Conservation (phyloP, 1,140 invertebrate species). For the Drosophila kanapiae region DNA sequence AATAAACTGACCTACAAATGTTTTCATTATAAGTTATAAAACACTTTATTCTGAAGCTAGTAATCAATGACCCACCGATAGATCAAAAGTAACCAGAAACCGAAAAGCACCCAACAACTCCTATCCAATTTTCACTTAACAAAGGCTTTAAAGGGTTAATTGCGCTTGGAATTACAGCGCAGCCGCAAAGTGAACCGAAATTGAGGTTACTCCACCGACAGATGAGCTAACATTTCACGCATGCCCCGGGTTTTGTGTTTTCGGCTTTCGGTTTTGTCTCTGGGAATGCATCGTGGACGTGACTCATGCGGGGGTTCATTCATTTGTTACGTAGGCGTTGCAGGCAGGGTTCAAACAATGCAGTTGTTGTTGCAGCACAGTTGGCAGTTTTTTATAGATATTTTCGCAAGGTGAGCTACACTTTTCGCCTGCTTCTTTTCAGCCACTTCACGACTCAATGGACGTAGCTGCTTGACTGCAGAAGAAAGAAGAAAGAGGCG, state of each 20-base stretch:
- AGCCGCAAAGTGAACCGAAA: constrained; percentile 77
- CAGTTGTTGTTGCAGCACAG: constrained; percentile 38
- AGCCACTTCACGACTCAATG: constrained; percentile 37
- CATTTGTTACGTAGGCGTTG: constrained; percentile 37
- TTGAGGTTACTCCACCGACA: constrained; percentile 73
- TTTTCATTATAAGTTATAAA: too few species aligned
- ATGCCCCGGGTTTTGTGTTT: constrained; percentile 20
- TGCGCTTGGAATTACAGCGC: constrained; percentile 55
- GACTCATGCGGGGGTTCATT: constrained; percentile 69
- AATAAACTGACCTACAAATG: too few species aligned
- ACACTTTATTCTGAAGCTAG: too few species aligned
- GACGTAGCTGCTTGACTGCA: constrained; percentile 3
- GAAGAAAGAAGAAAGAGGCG: constrained; percentile 23
- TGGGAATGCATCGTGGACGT: constrained; percentile 50
- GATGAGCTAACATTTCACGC: constrained; percentile 75
- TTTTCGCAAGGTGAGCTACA: constrained; percentile 44
- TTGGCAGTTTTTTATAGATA: constrained; percentile 15
- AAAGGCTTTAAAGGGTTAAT: constrained; percentile 35
- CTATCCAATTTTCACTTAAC: constrained; percentile 2
- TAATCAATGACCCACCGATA: too few species aligned
- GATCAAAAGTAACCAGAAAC: background rate
- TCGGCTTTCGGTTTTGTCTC: constrained; percentile 11
- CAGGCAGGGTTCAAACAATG: constrained; percentile 22
- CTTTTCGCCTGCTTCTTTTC: constrained; percentile 4
- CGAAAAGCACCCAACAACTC: background rate